Base-by-base conservation (phyloP, 2,797 vertebrate genomes). In the Chaetodon trifasciatus region DNA sequence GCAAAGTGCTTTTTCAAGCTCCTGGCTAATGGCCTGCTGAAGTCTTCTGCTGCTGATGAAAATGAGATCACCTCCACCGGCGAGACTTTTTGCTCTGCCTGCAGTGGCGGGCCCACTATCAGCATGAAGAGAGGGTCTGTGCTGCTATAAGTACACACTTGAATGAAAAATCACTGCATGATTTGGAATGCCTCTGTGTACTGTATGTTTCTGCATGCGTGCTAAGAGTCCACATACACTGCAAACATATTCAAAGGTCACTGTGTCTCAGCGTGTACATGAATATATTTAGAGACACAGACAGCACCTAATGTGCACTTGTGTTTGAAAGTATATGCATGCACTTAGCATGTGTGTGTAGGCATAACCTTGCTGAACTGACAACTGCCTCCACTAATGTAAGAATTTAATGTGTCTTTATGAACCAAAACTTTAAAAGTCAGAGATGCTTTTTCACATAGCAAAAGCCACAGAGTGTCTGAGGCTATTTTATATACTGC, bases 1-100 rank as follows among this genome's bases (percentile, higher is more conserved):
- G 86, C 74, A 85, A 88, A 89, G 84, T 83, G 82, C 67, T 86
- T 88, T 88, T 89, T 82, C 46, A 78, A 82, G 77, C 70, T 63
- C 8, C 78, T 42, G 71, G 89, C 88, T 88, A 87, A 91, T 86
- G 88, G 83, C 74, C 79, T 78, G 83, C 82, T 82, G 68, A 83
- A 85, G 79, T 81, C 78, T 71, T 69, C 68, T 68, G 76, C 79
- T 85, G 76, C 79, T 86, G 78, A 82, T 89, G 72, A 85, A 79
- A 86, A 87, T 81, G 62, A 87, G 80, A 86, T 83, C 84, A 76
- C 70, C 78, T 78, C 66, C 12, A 78, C 40, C 6, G 6, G 49
- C 3, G 44, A 84, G 55, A 66, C 50, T 70, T 68, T 84, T 44
- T 61, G 66, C 70, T 68, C 66, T 0, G 49, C 69, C 47, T 67